Evolutionary conservation across 1,140 invertebrate species (phyloP), one percentile per base, ranked within the genome.

Genomic region (Augochlora pura): DNA sequence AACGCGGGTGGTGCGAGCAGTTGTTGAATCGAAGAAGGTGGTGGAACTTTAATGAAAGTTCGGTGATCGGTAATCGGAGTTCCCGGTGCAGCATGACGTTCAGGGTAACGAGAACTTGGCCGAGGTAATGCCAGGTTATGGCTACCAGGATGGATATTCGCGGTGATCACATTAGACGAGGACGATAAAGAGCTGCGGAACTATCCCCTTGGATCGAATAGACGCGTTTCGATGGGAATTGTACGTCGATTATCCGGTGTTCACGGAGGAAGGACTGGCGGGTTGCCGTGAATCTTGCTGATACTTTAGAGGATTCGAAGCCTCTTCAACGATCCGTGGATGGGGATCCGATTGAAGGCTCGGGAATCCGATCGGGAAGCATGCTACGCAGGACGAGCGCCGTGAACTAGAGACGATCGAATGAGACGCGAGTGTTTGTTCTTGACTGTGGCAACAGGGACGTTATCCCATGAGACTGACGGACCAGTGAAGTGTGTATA

Each of bases 371-470:
- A 46, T 46, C 42, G 27, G 38, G 70, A 82, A 32, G 68, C 66
- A 82, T 85, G 84, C 57, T 78, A 66, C 76, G 70, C 12, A 74
- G 70, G 66, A 85, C 79, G 73, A 86, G 83, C 27, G 46, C 73
- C 42, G 77, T 16, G 42, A 59, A 32, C 32, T n/a, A n/a, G 32
- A 32, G 32, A 32, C 52, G 60, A 68, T 60, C 64, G 49, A 65
- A 52, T 27, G 27, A 70, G 65, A 54, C 57, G 83, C 68, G 62
- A 82, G 84, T 85, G 71, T 82, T 60, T 78, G 62, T 32, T 63
- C 42, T 23, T 32, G 32, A 32, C 57, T 42, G 8, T 7, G 6
- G 8, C 42, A 12, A 21, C 16, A 27, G 32, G 72, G 72, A 65
- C 32, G 23, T 32, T 57, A 14, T 2, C 32, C 23, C 14, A n/a